Base-by-base conservation (phyloP, 2,797 vertebrate genomes). In the Eulemur albifrons region DNA sequence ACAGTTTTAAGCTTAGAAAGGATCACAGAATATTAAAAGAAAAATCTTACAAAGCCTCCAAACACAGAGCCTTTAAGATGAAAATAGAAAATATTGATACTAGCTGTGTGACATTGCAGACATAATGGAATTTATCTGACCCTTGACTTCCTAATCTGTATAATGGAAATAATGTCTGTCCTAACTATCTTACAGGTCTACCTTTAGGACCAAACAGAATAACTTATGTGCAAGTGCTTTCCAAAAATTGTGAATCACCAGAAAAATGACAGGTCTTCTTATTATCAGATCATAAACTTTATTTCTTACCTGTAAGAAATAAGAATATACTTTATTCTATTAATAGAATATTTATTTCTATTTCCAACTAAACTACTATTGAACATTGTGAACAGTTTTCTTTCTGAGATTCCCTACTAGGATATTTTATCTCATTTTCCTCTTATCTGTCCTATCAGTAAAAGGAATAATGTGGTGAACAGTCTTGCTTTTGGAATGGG, bases 361-460 rank as follows among this genome's bases (percentile, higher is more conserved):
- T 84, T 94, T 86, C 69, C 87, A 96, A 92, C 35, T 84, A 95
- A 85, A 96, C 72, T 80, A 40, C 65, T 10, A 59, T 43, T 84
- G 59, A 90, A 70, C 4, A 77, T 40, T 90, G 54, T 79, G 32
- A 73, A 87, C n/a, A 91, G 4, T 23, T 89, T 75, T 92, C 52
- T 83, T 88, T 94, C 72, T 81, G 38, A 77, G 69, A 54, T 90
- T 94, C 63, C 52, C 63, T 92, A 70, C 9, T 69, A 77, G 7
- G 30, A 57, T 77, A 77, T 94, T 96, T 92, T 90, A 86, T 75
- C 38, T 88, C 32, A 83, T 91, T 96, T 73, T 96, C 38, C 2
- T 13, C 67, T 11, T 61, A 88, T 59, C 43, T 88, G 17, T 88
- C 45, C 48, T 90, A 90, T 48, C 57, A 96, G 48, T 40, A 93